Percentiles rank a stretch among this genome's conserved stretches.
Conservation (phyloP, 2,113 vertebrate species). For the Channa argus region DNA sequence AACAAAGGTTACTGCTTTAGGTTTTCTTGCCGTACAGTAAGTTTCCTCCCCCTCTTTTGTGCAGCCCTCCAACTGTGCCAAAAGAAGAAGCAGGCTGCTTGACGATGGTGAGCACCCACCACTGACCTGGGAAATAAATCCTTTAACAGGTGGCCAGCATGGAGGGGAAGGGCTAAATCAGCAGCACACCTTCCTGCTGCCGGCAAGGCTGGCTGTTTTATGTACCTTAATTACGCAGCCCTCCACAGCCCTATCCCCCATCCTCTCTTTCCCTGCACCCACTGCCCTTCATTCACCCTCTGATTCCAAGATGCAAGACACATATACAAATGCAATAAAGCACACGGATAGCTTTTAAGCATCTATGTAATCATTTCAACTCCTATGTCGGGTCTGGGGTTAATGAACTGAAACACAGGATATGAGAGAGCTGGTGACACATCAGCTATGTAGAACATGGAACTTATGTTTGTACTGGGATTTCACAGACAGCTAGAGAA, state of each 20-base stretch:
- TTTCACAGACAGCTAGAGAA: slow-evolving; percentile 12
- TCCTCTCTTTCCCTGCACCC: slow-evolving; percentile 41
- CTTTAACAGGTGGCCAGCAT: slow-evolving; percentile 77
- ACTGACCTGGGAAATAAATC: slow-evolving; percentile 77
- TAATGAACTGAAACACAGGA: neutral
- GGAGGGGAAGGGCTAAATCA: slow-evolving; percentile 72
- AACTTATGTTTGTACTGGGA: slow-evolving; percentile 6
- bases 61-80: slow-evolving; percentile 37
- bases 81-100: slow-evolving; percentile 61
- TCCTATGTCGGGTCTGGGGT: slow-evolving; percentile 21
- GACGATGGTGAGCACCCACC: slow-evolving; percentile 65
- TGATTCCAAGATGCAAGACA: slow-evolving; percentile 35
- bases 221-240: slow-evolving; percentile 73
- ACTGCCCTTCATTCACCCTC: slow-evolving; percentile 72
- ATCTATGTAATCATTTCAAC: slow-evolving; percentile 4
- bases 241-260: slow-evolving; percentile 58
- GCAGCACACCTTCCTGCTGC: slow-evolving; percentile 74
- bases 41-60: slow-evolving; percentile 15
- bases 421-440: neutral
- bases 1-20: slow-evolving; percentile 41
- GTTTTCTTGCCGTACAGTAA: slow-evolving; percentile 21
- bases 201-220: slow-evolving; percentile 73
- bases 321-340: slow-evolving; percentile 29
- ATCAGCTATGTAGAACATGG: slow-evolving; percentile 7
- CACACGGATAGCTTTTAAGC: slow-evolving; percentile 6